These are phyloP conservation scores for Sphenopsis melanotis DNA, from an alignment of 2,797 vertebrate genomes.

Conservation along the genomic window DNA sequence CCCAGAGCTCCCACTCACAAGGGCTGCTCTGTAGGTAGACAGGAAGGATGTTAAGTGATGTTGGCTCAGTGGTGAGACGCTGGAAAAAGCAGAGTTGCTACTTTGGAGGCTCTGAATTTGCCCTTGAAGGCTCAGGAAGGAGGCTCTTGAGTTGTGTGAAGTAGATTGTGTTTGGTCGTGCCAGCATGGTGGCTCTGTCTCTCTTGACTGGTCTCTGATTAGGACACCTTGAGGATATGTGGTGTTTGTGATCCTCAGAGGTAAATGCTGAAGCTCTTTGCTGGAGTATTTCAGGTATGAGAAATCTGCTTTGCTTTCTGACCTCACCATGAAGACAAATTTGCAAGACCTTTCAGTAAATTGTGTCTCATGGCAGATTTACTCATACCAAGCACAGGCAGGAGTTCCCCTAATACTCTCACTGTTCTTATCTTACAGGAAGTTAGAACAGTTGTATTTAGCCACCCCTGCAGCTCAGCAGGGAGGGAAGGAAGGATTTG, in stretches of 20 bases:
- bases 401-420: neutral
- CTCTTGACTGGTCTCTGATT: neutral
- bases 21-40: neutral
- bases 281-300: neutral
- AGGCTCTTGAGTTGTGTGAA: neutral
- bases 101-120: neutral
- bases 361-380: neutral
- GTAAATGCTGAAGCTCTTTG: neutral
- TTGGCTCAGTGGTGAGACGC: neutral
- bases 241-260: neutral
- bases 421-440: neutral
- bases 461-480: neutral
- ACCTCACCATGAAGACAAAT: neutral
- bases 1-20: neutral
- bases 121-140: neutral
- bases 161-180: neutral
- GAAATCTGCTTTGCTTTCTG: neutral
- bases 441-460: neutral
- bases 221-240: neutral
- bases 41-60: neutral
- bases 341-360: neutral
- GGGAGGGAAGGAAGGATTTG: neutral
- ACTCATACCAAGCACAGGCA: neutral
- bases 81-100: neutral
- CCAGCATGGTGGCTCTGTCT: neutral